These are phyloP conservation scores for Beroe forskalii DNA, from an alignment of 37 sponge, comb jelly and placozoan genomes.

Conservation along the genomic window DNA sequence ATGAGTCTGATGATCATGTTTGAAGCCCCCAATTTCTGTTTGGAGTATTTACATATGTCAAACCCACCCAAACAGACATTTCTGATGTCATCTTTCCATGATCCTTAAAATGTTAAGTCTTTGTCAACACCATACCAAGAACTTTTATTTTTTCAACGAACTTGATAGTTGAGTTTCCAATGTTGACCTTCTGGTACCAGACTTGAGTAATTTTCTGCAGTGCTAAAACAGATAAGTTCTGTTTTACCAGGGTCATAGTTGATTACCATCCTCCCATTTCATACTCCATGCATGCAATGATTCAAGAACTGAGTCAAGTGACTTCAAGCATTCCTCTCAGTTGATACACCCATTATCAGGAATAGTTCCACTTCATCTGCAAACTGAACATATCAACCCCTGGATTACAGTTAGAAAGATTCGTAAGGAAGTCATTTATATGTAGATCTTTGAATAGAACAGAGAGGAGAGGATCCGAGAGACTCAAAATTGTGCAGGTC, in stretches of 20 bases:
- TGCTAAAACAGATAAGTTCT: neutral
- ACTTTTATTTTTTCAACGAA: neutral
- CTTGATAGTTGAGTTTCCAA: neutral
- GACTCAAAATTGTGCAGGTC: neutral
- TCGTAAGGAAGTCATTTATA: neutral
- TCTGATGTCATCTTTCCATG: neutral
- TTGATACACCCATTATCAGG: neutral
- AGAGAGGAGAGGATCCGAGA: neutral
- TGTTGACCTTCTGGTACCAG: neutral
- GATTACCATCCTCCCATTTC: neutral
- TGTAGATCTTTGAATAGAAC: neutral
- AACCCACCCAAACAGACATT: neutral
- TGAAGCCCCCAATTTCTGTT: neutral
- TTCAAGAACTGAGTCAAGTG: neutral
- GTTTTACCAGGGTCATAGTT: neutral
- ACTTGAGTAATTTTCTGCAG: neutral
- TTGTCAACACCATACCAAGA: neutral
- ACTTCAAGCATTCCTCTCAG: neutral
- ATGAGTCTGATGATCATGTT: neutral
- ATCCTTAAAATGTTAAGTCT: neutral
- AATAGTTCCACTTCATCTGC: neutral
- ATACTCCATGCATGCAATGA: neutral
- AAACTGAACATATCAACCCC: neutral
- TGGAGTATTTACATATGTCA: neutral
- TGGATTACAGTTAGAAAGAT: neutral